Conservation (phyloP, 2,888 invertebrate genomes). For the Eumacrocentrus americanus region DNA sequence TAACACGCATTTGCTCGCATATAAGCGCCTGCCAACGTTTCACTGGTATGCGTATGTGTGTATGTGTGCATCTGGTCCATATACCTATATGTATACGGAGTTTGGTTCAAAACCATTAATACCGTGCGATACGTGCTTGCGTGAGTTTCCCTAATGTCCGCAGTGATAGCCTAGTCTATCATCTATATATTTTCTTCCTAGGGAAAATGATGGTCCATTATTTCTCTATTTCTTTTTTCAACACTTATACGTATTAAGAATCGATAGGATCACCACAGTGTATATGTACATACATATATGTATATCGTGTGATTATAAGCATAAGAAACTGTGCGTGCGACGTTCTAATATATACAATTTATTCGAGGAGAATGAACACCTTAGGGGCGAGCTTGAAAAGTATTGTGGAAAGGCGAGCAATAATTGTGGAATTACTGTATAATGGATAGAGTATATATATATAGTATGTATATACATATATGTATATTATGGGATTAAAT, state of each 20-base stretch:
- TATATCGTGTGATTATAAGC: conserved; percentile 14
- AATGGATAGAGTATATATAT: not conserved
- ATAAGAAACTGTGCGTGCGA: too few relatives aligned
- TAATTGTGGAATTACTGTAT: not conserved
- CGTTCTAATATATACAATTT: too few relatives aligned
- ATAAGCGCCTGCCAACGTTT: not conserved
- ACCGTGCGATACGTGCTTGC: conserved; percentile 36
- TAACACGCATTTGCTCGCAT: conserved; percentile 4
- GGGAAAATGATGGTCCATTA: conserved; percentile 23
- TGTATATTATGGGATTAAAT: not conserved
- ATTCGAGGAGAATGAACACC: too few relatives aligned
- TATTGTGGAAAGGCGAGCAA: not conserved
- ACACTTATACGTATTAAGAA: too few relatives aligned
- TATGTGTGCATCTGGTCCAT: not conserved
- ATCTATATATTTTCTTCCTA: not conserved
- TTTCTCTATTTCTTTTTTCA: conserved; percentile 21
- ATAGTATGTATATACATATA: not conserved
- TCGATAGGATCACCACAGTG: too few relatives aligned
- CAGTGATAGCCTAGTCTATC: not conserved
- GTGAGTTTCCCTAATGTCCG: conserved; percentile 50
- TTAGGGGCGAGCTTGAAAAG: too few relatives aligned
- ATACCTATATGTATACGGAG: not conserved
- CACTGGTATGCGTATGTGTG: not conserved
- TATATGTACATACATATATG: not conserved
- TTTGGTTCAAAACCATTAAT: conserved; percentile 2